These are phyloP conservation scores for Drosophila bunnanda DNA, from an alignment of 2,888 invertebrate genomes.

Conservation along the genomic window DNA sequence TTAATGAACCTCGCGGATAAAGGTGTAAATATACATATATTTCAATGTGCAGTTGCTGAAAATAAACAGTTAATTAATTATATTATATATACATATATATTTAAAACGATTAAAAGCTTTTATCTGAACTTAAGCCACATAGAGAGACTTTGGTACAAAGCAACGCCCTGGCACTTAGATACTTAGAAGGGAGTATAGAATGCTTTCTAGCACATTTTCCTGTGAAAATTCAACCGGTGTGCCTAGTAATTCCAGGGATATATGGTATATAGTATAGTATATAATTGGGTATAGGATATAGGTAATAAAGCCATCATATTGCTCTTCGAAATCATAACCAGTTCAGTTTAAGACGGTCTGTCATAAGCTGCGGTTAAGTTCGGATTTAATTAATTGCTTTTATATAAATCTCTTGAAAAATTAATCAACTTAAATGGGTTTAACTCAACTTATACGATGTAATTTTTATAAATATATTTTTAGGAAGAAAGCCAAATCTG, in stretches of 20 bases:
- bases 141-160: not conserved
- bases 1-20: conserved; percentile 1
- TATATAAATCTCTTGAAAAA: not conserved
- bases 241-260: not conserved
- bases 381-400: not conserved
- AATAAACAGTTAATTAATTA: not conserved
- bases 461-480: conserved; percentile 1
- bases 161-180: not conserved
- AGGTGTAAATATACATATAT: not conserved
- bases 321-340: not conserved
- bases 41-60: conserved; percentile 4
- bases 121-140: not conserved
- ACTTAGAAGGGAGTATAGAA: conserved; percentile 7
- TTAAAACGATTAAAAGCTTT: not conserved
- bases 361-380: conserved; percentile 4
- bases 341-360: conserved; percentile 6
- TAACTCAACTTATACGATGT: not conserved
- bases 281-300: conserved; percentile 6
- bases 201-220: not conserved
- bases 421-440: not conserved
- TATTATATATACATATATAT: not conserved
- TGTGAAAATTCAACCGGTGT: not conserved
- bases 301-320: not conserved
- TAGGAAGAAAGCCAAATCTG: not conserved
- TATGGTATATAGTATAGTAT: too few species aligned